These are phyloP conservation scores for Terrapene triunguis DNA, from an alignment of 2,113 vertebrate genomes.

Conservation along the genomic window DNA sequence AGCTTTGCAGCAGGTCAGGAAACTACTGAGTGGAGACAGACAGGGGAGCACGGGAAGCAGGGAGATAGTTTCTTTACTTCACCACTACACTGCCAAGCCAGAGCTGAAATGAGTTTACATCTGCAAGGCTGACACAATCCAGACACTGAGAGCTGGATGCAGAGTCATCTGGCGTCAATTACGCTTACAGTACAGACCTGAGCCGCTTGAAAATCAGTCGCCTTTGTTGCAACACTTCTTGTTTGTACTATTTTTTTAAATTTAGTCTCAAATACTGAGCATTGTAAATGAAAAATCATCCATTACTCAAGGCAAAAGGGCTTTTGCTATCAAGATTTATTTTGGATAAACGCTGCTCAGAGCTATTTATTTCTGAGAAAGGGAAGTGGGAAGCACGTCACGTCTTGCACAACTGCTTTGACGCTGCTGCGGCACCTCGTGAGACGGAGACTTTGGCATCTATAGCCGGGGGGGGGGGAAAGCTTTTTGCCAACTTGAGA, in stretches of 20 bases:
- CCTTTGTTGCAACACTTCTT: not conserved
- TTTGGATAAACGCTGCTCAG: not conserved
- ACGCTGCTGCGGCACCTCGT: fast-evolving
- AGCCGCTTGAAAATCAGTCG: not conserved
- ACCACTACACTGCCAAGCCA: fast-evolving
- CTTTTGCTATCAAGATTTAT: not conserved
- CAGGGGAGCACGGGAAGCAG: fast-evolving
- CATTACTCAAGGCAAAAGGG: not conserved
- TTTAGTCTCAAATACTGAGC: not conserved
- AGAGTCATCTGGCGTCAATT: not conserved
- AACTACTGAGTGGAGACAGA: fast-evolving
- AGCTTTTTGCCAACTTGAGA: not conserved
- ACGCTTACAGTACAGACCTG: not conserved
- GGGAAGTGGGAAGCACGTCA: not conserved
- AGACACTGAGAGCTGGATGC: not conserved
- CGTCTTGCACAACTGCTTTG: fast-evolving
- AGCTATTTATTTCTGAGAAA: not conserved
- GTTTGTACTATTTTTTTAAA: not conserved
- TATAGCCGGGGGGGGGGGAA: fast-evolving
- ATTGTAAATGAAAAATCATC: not conserved
- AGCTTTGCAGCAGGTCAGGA: fast-evolving
- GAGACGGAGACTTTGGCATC: not conserved
- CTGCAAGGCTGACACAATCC: not conserved
- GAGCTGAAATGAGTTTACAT: not conserved
- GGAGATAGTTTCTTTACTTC: not conserved